Base-by-base conservation (phyloP, 2,113 vertebrate genomes). In the Zosterops hypoxanthus region DNA sequence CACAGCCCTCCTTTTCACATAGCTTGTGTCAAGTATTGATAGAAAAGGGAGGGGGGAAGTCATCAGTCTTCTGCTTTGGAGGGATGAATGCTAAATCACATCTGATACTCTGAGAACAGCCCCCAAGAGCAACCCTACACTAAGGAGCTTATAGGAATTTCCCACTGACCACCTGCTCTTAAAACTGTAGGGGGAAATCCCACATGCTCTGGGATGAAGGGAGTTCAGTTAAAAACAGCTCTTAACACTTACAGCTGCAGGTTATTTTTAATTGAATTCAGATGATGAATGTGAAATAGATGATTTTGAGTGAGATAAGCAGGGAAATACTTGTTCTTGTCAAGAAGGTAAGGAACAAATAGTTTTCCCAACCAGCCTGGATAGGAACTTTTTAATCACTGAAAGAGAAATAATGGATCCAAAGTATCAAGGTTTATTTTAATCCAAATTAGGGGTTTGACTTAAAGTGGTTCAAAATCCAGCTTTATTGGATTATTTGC, bases 181-280 rank as follows among this genome's bases (percentile, higher is more conserved):
- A 20, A 94, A 89, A 96, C 53, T 85, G 41, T 46, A 70, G 70
- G 95, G 97, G 97, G 87, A 96, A 98, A 97, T 97, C 97, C 96
- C 97, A 94, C 90, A 86, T n/a, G 41, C 80, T 90, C 88, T 77
- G 84, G 88, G 75, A 95, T 96, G 59, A 88, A 97, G 83, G 79
- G 72, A 66, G 79, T 90, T 94, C 65, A 86, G 92, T 94, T 86
- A 93, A 97, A 97, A 98, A 97, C 93, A 96, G 79, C 81, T 26
- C 36, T 95, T 88, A 95, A 96, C 72, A 80, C 95, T 92, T 98
- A 95, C 97, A 98, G 96, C 96, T 97, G 97, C 89, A 92, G 87
- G 95, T 97, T 98, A 98, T 97, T 98, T 98, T 97, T 96, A 97
- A 97, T 96, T 97, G 89, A 96, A 77, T 85, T 81, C 76, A 94